Evolutionary conservation across 2,797 vertebrate genomes (phyloP), one percentile per base, ranked within the genome.

Genomic region (Hippopotamyrus pictus): DNA sequence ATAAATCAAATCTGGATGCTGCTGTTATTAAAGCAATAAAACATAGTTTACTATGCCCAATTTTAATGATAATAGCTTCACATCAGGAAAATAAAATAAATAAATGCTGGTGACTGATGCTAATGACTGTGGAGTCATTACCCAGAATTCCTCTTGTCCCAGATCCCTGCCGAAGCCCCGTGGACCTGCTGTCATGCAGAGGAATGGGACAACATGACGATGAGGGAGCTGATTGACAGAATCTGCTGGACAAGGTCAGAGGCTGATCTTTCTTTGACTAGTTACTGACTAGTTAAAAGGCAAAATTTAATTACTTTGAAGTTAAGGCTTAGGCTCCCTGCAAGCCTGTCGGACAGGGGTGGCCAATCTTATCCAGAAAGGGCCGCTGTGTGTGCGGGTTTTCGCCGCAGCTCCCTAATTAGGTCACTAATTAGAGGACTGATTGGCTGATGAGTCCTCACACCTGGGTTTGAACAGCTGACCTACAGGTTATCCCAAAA

Each of bases 231-330:
- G 85, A 95, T 96, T 69, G 89, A 97, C 86, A 96, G 95, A 93
- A 94, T 96, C 89, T 97, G 96, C 92, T 97, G 96, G 96, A 97
- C 96, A 90, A 95, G 95, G 96, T 97, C 95, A 48, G 59, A 57
- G 19, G 62, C 33, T 69, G 19, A 25, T 41, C 65, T 48, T 54
- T 46, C 29, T 33, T 12, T 2, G 44, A 25, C n/a, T 7, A 25
- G n/a, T 83, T n/a, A n/a, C 41, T 59, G 17, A 59, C 11, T 86
- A 53, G 22, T 54, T 53, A 50, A 82, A 37, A 86, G 8, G 25
- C 12, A 29, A 54, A 51, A 29, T 25, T 17, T 1, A 29, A 29
- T 51, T 86, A 33, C 29, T 50, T 50, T 85, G 22, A 48, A 25
- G 8, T 85, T 25, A 19, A 44, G 37, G 6, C 17, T 8, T 51